Conservation (phyloP, 1,140 invertebrate genomes). For the Musca vetustissima region DNA sequence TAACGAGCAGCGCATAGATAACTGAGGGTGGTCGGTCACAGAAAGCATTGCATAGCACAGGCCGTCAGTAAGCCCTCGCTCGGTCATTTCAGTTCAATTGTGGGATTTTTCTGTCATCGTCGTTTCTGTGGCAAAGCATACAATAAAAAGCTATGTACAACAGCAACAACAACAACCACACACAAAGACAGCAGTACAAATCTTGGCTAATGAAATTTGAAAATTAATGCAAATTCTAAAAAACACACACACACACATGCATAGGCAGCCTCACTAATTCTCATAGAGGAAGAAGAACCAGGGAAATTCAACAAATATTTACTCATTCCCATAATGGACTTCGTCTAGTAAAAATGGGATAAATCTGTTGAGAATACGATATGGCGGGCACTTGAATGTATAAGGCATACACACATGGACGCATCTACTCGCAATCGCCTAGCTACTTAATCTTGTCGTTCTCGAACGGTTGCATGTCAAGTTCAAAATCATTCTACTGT, state of each 20-base stretch:
- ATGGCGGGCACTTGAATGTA: background rate
- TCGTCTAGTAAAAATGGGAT: no score
- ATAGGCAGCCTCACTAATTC: no score
- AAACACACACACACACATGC: background rate
- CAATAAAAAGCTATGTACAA: no score
- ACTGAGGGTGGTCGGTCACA: constrained; percentile 12
- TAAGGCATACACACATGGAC: no score
- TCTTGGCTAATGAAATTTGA: constrained; percentile 9
- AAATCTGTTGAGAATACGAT: background rate
- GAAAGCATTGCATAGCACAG: no score
- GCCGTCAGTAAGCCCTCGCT: background rate
- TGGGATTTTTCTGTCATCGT: constrained; percentile 5
- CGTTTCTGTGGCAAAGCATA: background rate
- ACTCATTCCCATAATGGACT: no score
- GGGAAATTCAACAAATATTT: no score
- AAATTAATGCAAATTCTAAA: background rate
- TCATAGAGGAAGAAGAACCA: no score
- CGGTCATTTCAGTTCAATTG: constrained; percentile 8
- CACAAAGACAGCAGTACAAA: background rate
- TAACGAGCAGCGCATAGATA: constrained; percentile 7
- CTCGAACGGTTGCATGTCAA: constrained; percentile 2
- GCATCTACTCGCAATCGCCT: no score
- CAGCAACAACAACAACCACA: no score
- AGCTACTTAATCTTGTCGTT: no score
- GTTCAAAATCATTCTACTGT: constrained; percentile 10